phyloP scores from a whole-genome alignment of 2,113 vertebrate genomes.

The Leptobrachium ailaonicum region DNA sequence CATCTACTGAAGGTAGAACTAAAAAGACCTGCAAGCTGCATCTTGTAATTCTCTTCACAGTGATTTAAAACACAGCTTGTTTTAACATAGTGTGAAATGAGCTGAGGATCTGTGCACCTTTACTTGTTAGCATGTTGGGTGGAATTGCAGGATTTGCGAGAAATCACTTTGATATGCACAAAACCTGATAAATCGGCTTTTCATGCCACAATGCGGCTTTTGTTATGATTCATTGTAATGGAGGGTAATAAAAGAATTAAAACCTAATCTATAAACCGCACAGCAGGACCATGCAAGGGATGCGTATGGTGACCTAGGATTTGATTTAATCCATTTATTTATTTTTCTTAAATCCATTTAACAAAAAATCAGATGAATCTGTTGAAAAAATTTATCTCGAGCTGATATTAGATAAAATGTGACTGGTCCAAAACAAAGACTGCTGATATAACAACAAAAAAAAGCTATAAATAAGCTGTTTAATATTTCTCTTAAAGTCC shows the following conservation, averaged over 20 bases:
- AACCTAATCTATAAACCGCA: constrained; percentile 2
- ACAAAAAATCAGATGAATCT: too few relatives aligned
- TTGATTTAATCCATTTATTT: too few relatives aligned
- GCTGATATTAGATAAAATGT: too few relatives aligned
- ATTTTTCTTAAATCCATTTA: too few relatives aligned
- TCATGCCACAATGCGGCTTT: neutral
- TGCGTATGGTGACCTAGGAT: too few relatives aligned
- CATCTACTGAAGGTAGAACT: constrained; percentile 13
- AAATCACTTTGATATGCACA: constrained; percentile 36
- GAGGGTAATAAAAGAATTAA: constrained; percentile 8
- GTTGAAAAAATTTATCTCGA: too few relatives aligned
- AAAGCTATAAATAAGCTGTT: too few relatives aligned
- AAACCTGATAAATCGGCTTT: constrained; percentile 23
- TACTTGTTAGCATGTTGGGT: constrained; percentile 13
- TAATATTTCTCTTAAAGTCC: too few relatives aligned
- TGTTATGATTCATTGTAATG: constrained; percentile 18
- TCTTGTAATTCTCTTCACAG: constrained; percentile 28
- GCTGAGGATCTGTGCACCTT: constrained; percentile 30
- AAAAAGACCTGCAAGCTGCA: neutral
- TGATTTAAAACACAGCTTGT: constrained; percentile 23
- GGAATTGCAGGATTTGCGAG: constrained; percentile 22
- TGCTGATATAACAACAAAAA: too few relatives aligned
- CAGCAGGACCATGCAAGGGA: neutral
- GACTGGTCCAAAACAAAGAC: too few relatives aligned
- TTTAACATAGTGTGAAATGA: constrained; percentile 42